Evolutionary conservation across 2,113 vertebrate genomes (phyloP).

Genomic region (Microcebus tavaratra): DNA sequence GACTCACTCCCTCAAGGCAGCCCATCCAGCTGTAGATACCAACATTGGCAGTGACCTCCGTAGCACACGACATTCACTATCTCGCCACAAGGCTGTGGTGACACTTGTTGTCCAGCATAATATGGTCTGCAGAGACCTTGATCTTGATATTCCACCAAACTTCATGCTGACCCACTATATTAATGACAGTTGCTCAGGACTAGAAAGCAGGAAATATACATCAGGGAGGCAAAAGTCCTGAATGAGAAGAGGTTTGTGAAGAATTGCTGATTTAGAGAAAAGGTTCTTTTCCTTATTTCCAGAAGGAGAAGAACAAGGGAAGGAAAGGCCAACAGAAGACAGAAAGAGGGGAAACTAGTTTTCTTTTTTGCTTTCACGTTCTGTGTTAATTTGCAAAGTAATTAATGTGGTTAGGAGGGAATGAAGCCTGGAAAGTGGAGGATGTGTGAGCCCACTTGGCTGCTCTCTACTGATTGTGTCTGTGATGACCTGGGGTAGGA

Average conservation of each 20-base stretch:
- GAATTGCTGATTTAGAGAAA: background rate
- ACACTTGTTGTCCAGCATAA: background rate
- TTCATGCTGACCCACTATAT: background rate
- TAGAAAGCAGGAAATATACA: background rate
- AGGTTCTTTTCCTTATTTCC: background rate
- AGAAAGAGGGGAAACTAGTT: background rate
- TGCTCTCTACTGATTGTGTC: background rate
- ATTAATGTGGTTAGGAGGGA: background rate
- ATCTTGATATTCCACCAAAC: background rate
- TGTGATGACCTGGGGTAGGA: background rate
- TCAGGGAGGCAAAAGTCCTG: background rate
- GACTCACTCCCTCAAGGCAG: background rate
- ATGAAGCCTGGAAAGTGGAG: background rate
- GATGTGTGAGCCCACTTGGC: background rate
- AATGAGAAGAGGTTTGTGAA: background rate
- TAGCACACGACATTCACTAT: background rate
- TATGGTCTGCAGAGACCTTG: background rate
- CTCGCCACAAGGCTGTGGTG: background rate
- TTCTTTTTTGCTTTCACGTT: background rate
- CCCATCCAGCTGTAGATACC: background rate
- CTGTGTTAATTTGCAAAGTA: constrained; percentile 24
- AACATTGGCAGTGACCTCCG: background rate
- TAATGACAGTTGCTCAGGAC: background rate
- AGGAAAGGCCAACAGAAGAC: background rate
- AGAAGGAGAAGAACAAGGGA: background rate